Conservation (phyloP, 1,140 invertebrate genomes). For the Drosophila athabasca region DNA sequence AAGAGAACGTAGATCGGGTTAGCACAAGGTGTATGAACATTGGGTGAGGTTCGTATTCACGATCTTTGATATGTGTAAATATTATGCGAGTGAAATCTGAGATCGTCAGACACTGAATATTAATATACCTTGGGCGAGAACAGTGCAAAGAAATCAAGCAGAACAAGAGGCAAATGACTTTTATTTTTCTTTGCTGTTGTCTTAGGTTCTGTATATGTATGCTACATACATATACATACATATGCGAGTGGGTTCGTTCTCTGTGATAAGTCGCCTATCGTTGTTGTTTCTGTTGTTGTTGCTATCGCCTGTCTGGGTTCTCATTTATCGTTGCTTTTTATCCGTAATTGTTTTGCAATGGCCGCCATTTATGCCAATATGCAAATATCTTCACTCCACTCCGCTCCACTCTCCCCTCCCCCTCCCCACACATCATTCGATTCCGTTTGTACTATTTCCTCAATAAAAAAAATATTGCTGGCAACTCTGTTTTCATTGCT, state of each 20-base stretch:
- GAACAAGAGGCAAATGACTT: constrained; percentile 59
- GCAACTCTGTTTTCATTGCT: background rate
- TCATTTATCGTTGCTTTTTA: constrained; percentile 36
- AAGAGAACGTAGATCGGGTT: constrained; percentile 9
- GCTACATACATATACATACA: no score
- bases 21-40: no score
- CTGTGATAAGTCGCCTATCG: constrained; percentile 58
- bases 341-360: constrained; percentile 46
- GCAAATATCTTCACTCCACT: constrained; percentile 34
- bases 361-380: constrained; percentile 64
- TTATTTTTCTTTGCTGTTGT: constrained; percentile 62
- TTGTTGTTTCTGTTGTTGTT: constrained; percentile 22
- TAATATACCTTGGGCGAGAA: background rate
- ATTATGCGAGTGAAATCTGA: no score
- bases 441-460: constrained; percentile 55
- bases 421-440: constrained; percentile 1
- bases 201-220: constrained; percentile 54
- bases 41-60: no score
- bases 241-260: constrained; percentile 23
- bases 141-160: constrained; percentile 38
- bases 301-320: constrained; percentile 11
- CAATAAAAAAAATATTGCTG: constrained; percentile 39
- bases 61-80: no score
- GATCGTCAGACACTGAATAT: no score
- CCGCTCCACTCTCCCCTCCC: no score